Conservation (phyloP, 2,113 vertebrate genomes). For the Poecilia latipinna region DNA sequence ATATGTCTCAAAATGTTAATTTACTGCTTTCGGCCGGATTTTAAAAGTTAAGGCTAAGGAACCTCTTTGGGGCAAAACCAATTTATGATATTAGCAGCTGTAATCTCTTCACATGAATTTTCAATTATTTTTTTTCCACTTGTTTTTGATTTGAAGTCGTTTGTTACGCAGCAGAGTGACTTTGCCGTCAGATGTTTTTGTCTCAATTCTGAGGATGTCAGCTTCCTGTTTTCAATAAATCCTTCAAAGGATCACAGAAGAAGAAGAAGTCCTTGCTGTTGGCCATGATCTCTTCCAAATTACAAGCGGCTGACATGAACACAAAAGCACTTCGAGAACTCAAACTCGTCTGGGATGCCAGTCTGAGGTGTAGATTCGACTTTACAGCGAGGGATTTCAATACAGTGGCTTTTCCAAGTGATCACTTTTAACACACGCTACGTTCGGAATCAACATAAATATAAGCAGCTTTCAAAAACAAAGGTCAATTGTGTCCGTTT, state of each 20-base stretch:
- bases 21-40: background rate
- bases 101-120: background rate
- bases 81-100: conserved; percentile 11
- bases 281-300: conserved; percentile 39
- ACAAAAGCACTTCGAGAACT: background rate
- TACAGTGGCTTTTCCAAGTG: too few species aligned
- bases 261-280: conserved; percentile 42
- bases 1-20: background rate
- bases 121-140: conserved; percentile 1
- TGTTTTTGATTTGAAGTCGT: conserved; percentile 8
- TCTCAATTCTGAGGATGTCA: conserved; percentile 47
- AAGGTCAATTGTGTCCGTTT: conserved; percentile 28
- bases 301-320: conserved; percentile 7
- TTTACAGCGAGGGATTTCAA: background rate
- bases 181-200: conserved; percentile 59
- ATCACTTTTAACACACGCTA: conserved; percentile 3
- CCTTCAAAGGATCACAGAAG: conserved; percentile 33
- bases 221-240: conserved; percentile 45
- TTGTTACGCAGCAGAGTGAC: conserved; percentile 31
- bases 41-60: background rate
- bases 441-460: background rate
- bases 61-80: background rate
- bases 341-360: background rate
- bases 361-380: background rate
- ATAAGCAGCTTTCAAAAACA: conserved; percentile 29